phyloP scores from a whole-genome alignment of 64 coral and sea anemone species.

The Porites australiensis region DNA sequence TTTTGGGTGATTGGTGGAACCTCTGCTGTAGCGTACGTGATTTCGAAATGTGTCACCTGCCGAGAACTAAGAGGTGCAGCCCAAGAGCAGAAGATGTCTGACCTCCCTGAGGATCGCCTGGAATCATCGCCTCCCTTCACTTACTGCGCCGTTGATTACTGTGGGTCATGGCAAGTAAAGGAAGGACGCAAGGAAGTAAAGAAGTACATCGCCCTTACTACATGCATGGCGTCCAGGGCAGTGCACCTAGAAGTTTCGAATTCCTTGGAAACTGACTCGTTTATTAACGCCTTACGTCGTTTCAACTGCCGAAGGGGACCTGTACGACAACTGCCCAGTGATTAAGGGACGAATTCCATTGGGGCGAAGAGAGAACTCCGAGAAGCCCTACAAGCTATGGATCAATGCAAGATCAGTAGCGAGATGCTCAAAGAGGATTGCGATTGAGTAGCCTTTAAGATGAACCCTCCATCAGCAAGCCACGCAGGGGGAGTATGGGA shows the following conservation, averaged over 20 bases:
- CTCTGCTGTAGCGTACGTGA: not conserved
- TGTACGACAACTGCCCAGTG: not conserved
- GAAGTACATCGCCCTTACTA: slow-evolving; percentile 12
- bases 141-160: slow-evolving; percentile 6
- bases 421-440: too few relatives aligned
- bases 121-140: not conserved
- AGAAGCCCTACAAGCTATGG: too few relatives aligned
- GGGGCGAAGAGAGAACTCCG: too few relatives aligned
- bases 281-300: not conserved
- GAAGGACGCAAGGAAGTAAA: not conserved
- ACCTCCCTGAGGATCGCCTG: not conserved
- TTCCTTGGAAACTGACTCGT: not conserved
- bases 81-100: too few relatives aligned
- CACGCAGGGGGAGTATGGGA: too few relatives aligned
- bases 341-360: not conserved
- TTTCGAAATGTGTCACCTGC: slow-evolving; percentile 4
- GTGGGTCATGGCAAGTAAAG: not conserved
- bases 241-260: slow-evolving; percentile 5
- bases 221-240: too few relatives aligned
- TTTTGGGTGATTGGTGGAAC: not conserved
- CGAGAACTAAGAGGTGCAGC: not conserved
- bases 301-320: too few relatives aligned
- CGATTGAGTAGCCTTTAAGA: too few relatives aligned
- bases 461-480: too few relatives aligned
- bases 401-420: too few relatives aligned